phyloP scores from a whole-genome alignment of 2,113 vertebrate genomes.

The Polypterus bichir region DNA sequence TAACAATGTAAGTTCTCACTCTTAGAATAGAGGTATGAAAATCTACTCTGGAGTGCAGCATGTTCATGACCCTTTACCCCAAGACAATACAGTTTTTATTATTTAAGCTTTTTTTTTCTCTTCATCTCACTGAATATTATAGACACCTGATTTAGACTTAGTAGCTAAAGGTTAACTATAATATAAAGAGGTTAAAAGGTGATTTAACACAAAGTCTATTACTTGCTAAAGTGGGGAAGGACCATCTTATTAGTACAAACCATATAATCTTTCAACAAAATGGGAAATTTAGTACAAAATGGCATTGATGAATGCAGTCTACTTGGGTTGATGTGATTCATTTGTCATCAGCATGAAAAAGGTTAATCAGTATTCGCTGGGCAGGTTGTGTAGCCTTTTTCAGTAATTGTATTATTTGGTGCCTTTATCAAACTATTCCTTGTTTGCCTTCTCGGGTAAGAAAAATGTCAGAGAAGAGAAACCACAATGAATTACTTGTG shows the following conservation, averaged over 20 bases:
- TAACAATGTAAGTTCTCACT: too few species aligned
- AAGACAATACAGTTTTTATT: too few species aligned
- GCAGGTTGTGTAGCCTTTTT: conserved; percentile 36
- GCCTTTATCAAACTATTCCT: conserved; percentile 37
- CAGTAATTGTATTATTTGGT: conserved; percentile 43
- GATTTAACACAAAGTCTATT: conserved; percentile 25
- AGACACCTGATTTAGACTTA: not conserved
- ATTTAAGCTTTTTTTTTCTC: too few species aligned
- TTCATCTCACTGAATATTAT: too few species aligned
- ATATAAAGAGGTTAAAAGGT: conserved; percentile 2
- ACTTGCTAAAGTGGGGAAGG: conserved; percentile 46
- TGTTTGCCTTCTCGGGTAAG: conserved; percentile 43
- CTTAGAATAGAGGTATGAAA: too few species aligned
- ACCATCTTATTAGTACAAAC: conserved; percentile 58
- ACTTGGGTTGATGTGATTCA: conserved; percentile 41
- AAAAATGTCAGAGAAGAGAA: conserved; percentile 44
- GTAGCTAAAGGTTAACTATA: not conserved
- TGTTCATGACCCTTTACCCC: too few species aligned
- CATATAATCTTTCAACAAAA: conserved; percentile 43
- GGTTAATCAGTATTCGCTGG: conserved; percentile 51
- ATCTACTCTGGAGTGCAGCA: too few species aligned
- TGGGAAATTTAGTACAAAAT: conserved; percentile 19
- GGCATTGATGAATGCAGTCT: conserved; percentile 37
- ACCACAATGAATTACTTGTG: conserved; percentile 45
- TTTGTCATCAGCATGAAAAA: conserved; percentile 47